phyloP scores from a whole-genome alignment of 1,140 invertebrate species.

The Antheraea mylitta region DNA sequence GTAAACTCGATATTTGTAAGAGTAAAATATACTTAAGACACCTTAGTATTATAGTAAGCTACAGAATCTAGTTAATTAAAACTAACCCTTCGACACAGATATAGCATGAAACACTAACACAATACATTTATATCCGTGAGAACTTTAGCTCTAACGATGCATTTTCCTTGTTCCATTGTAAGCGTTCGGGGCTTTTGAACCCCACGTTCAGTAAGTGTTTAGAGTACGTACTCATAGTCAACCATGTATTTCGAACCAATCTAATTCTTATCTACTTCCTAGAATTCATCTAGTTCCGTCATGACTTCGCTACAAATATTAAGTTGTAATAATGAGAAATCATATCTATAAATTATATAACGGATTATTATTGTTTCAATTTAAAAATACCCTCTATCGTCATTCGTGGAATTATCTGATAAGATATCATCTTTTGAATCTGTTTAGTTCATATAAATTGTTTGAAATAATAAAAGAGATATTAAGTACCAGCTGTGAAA shows the following conservation, averaged over 20 bases:
- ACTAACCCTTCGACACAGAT: neutral
- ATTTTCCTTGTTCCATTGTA: slow-evolving; percentile 18
- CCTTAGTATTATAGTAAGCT: neutral
- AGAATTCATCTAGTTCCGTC: neutral
- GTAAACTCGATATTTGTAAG: too few relatives aligned
- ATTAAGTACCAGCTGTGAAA: too few relatives aligned
- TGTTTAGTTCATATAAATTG: too few relatives aligned
- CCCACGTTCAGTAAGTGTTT: slow-evolving; percentile 1
- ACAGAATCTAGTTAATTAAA: neutral
- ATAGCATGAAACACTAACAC: neutral
- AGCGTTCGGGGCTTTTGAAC: slow-evolving; percentile 14
- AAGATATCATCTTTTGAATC: too few relatives aligned
- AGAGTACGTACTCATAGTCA: neutral
- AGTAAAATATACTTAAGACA: neutral
- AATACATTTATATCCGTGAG: slow-evolving; percentile 8
- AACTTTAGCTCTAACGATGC: slow-evolving; percentile 12
- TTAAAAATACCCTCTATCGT: too few relatives aligned
- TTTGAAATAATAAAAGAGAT: too few relatives aligned
- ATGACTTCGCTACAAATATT: slow-evolving; percentile 3
- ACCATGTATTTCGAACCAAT: neutral
- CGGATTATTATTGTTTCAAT: neutral
- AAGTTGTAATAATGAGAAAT: neutral
- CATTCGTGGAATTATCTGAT: too few relatives aligned
- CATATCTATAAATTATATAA: neutral
- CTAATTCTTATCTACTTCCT: slow-evolving; percentile 8